These are phyloP conservation scores for Drosophila phalerata DNA, from an alignment of 2,888 invertebrate genomes.

Conservation along the genomic window DNA sequence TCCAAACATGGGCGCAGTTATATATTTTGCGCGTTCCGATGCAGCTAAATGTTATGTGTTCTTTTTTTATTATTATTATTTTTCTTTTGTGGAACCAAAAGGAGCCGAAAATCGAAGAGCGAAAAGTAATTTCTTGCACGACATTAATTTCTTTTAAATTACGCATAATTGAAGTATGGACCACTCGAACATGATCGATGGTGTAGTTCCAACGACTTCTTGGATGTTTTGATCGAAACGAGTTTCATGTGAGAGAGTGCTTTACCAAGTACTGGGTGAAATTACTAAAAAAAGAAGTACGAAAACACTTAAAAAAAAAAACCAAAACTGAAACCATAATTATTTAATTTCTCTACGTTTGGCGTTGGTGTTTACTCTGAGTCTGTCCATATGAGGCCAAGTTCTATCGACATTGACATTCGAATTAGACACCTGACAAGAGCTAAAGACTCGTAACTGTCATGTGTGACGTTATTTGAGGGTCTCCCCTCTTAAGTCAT, in stretches of 20 bases:
- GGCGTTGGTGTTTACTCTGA: constrained; percentile 40
- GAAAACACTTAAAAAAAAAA: constrained; percentile 7
- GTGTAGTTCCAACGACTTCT: constrained; percentile 35
- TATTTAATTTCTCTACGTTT: constrained; percentile 66
- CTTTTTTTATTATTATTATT: constrained; percentile 18
- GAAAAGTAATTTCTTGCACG: constrained; percentile 81
- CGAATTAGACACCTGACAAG: constrained; percentile 79
- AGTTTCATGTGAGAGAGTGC: constrained; percentile 42
- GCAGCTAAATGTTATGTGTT: constrained; percentile 50
- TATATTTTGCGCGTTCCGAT: constrained; percentile 55
- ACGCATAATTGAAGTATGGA: constrained; percentile 78
- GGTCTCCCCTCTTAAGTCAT: background rate
- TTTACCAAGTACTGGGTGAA: constrained; percentile 38
- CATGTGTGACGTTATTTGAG: constrained; percentile 47
- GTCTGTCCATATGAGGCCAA: constrained; percentile 47
- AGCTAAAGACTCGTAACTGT: constrained; percentile 43
- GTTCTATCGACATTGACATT: constrained; percentile 77
- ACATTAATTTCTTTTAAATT: constrained; percentile 82
- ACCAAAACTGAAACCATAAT: constrained; percentile 53
- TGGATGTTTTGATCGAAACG: constrained; percentile 48
- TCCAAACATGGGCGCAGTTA: constrained; percentile 54
- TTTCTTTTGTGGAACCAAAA: constrained; percentile 31
- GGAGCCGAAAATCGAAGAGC: constrained; percentile 50
- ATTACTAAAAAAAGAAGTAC: constrained; percentile 32
- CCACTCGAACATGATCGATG: constrained; percentile 77